phyloP scores from a whole-genome alignment of 1,140 invertebrate genomes.

The Anagrus nilaparvatae region DNA sequence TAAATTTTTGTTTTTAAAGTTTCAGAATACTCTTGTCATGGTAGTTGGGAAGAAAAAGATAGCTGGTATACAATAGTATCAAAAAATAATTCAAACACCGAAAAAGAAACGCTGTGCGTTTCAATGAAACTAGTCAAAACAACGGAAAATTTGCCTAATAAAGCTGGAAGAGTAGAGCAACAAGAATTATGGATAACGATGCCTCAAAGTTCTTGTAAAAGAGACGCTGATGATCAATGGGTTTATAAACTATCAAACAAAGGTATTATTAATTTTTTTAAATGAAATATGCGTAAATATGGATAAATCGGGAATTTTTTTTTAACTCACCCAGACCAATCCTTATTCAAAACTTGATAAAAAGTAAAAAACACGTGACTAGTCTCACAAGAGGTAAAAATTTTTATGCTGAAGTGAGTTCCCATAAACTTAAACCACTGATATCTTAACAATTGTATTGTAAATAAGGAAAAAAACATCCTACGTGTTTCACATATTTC shows the following conservation, averaged over 20 bases:
- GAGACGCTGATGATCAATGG: conserved; percentile 27
- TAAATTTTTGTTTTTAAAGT: conserved; percentile 12
- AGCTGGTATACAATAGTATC: conserved; percentile 50
- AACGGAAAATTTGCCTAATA: conserved; percentile 17
- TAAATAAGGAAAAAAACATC: too few species aligned
- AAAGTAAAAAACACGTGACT: not conserved
- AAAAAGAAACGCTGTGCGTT: conserved; percentile 31
- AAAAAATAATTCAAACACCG: conserved; percentile 32
- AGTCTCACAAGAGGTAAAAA: not conserved
- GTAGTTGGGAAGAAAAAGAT: conserved; percentile 49
- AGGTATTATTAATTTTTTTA: conserved; percentile 23
- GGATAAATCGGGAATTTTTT: not conserved
- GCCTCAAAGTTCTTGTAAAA: conserved; percentile 29
- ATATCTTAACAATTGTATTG: not conserved
- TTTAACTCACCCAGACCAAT: not conserved
- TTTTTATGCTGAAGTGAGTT: not conserved
- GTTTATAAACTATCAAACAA: conserved; percentile 34
- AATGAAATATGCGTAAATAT: not conserved
- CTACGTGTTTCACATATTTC: too few species aligned
- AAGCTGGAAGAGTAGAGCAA: conserved; percentile 21
- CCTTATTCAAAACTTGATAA: not conserved
- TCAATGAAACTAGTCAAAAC: conserved; percentile 29
- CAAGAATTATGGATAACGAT: conserved; percentile 32
- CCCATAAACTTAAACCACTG: not conserved
- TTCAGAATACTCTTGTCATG: conserved; percentile 49